Evolutionary conservation across 2,888 invertebrate species (phyloP).

Genomic region (Tanaodytes sp.): DNA sequence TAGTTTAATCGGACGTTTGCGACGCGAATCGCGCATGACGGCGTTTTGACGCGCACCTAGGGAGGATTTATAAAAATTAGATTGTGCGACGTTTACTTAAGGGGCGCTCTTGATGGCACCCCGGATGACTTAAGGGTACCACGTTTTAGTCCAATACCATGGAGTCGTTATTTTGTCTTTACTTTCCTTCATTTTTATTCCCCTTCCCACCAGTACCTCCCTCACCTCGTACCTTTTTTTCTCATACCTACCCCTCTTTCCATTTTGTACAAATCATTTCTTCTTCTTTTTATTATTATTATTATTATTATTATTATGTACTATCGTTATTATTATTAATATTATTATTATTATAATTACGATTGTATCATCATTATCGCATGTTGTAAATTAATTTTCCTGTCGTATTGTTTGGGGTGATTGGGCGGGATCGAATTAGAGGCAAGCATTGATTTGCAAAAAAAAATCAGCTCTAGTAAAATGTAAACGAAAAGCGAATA

Average conservation of each 20-base stretch:
- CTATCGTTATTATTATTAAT: too few relatives aligned
- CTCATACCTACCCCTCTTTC: too few relatives aligned
- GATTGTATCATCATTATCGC: conserved; percentile 3
- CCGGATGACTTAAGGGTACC: conserved; percentile 15
- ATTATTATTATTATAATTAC: conserved; percentile 1
- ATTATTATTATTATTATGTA: conserved; percentile 22
- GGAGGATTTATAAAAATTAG: background rate
- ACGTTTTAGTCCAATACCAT: conserved; percentile 21
- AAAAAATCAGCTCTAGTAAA: background rate
- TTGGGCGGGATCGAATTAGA: conserved; percentile 6
- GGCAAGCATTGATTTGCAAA: too few relatives aligned
- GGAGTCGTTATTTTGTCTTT: conserved; percentile 41
- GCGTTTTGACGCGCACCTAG: too few relatives aligned
- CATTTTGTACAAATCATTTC: too few relatives aligned
- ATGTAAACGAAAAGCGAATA: background rate
- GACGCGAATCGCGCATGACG: conserved; percentile 3
- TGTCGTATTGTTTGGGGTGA: conserved; percentile 23
- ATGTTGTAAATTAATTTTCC: conserved; percentile 70
- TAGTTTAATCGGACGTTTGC: conserved; percentile 1
- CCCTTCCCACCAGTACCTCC: too few relatives aligned
- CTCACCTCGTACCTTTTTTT: too few relatives aligned
- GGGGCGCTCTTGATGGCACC: conserved; percentile 17
- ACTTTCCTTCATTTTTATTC: conserved; percentile 30
- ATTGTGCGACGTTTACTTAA: conserved; percentile 30
- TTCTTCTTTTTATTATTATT: too few relatives aligned